These are phyloP conservation scores for Paracyprichromis sp. DNA, from an alignment of 2,113 vertebrate species.

Conservation along the genomic window DNA sequence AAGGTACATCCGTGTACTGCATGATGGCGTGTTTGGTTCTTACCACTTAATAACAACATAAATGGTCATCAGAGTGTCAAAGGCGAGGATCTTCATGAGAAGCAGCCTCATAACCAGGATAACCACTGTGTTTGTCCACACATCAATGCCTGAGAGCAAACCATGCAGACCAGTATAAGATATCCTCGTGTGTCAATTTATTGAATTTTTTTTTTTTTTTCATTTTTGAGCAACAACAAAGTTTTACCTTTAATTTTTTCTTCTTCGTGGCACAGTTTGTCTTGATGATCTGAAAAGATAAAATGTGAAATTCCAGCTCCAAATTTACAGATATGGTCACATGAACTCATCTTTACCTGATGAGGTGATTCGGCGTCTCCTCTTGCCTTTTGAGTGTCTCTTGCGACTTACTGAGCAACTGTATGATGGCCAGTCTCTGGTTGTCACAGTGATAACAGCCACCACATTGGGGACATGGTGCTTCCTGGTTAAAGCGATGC, in stretches of 20 bases:
- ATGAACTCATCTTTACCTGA: not conserved
- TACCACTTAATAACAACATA: conserved; percentile 65
- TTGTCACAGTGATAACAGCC: conserved; percentile 52
- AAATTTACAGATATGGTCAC: not conserved
- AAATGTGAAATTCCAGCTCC: not conserved
- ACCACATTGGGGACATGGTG: conserved; percentile 19
- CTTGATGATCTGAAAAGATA: conserved; percentile 20
- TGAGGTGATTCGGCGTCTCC: not conserved
- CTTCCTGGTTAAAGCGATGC: conserved; percentile 21
- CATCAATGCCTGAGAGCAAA: conserved; percentile 24
- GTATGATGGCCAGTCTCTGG: conserved; percentile 61
- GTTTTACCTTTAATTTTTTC: conserved; percentile 8
- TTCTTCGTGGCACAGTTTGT: conserved; percentile 8
- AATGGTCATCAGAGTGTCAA: conserved; percentile 65
- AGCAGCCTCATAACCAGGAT: conserved; percentile 58
- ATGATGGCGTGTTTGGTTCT: not conserved
- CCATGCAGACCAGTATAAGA: not conserved
- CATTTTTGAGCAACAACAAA: not conserved
- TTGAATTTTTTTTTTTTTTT: not conserved
- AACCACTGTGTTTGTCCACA: conserved; percentile 44
- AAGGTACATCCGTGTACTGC: not conserved
- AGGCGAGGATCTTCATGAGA: conserved; percentile 61
- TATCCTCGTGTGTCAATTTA: not conserved
- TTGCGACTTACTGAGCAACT: conserved; percentile 61
- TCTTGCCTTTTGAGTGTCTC: conserved; percentile 5